Conservation (phyloP, 2,797 vertebrate species). For the Chromobotia macracanthus region DNA sequence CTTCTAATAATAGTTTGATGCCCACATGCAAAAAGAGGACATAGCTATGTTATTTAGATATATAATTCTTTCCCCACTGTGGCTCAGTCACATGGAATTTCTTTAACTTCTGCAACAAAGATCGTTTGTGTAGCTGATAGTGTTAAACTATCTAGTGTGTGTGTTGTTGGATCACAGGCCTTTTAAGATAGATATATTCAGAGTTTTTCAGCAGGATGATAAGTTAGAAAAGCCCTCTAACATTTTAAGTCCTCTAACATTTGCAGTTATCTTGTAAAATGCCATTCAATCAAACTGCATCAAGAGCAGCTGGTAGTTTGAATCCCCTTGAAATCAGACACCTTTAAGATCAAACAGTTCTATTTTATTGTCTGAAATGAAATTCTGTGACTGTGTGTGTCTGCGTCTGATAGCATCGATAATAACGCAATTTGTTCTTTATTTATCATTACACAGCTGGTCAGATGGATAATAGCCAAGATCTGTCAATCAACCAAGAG, state of each 20-base stretch:
- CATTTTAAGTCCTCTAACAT: constrained; percentile 50
- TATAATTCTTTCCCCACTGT: background rate
- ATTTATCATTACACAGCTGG: constrained; percentile 27
- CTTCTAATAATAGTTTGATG: background rate
- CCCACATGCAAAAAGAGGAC: background rate
- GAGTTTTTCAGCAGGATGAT: constrained; percentile 35
- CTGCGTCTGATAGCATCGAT: constrained; percentile 27
- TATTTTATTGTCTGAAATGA: constrained; percentile 42
- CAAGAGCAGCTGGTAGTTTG: constrained; percentile 42
- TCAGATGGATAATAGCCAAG: constrained; percentile 29
- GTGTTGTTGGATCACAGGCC: constrained; percentile 37
- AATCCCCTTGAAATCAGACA: constrained; percentile 51
- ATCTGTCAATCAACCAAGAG: constrained; percentile 12
- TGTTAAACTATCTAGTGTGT: constrained; percentile 12
- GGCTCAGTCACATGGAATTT: background rate
- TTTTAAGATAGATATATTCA: constrained; percentile 33
- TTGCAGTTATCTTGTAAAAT: constrained; percentile 56
- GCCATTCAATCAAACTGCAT: constrained; percentile 51
- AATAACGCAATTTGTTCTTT: constrained; percentile 38
- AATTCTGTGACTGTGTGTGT: constrained; percentile 11
- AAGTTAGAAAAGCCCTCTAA: constrained; percentile 44
- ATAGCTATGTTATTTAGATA: background rate
- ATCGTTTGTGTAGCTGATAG: constrained; percentile 7
- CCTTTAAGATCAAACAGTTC: constrained; percentile 42
- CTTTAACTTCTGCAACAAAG: constrained; percentile 24